These are phyloP conservation scores for Ceratina australensis DNA, from an alignment of 1,140 invertebrate genomes.

Conservation along the genomic window DNA sequence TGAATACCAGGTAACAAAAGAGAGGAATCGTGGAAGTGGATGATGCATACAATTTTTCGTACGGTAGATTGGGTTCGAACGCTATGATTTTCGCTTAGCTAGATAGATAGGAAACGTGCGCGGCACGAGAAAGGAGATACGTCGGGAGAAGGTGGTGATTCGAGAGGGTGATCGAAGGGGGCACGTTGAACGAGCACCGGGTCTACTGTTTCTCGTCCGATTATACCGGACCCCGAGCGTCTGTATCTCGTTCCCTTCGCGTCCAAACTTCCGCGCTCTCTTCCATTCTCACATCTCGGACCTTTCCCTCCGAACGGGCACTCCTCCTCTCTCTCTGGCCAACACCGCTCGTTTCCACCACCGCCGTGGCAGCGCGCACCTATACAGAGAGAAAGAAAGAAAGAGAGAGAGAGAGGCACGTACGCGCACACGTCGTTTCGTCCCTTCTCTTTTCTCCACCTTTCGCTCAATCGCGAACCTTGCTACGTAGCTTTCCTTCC, in stretches of 20 bases:
- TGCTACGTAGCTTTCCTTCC: constrained; percentile 71
- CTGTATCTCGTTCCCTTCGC: constrained; percentile 25
- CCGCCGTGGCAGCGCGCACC: neutral
- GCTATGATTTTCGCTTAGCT: too few relatives aligned
- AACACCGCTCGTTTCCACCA: neutral
- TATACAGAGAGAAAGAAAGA: neutral
- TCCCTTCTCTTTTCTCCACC: constrained; percentile 27
- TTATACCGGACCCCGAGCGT: too few relatives aligned
- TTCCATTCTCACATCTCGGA: constrained; percentile 5
- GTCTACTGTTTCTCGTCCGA: neutral
- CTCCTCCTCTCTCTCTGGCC: neutral
- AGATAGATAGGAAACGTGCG: neutral
- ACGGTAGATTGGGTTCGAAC: too few relatives aligned
- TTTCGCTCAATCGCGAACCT: constrained; percentile 43
- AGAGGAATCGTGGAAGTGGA: too few relatives aligned
- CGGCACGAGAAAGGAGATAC: neutral
- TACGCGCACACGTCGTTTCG: neutral
- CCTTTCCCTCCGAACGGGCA: too few relatives aligned
- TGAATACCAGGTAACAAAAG: too few relatives aligned
- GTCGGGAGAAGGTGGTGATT: neutral
- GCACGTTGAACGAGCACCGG: neutral
- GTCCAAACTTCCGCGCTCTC: constrained; percentile 29
- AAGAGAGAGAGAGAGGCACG: too few relatives aligned
- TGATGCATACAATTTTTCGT: too few relatives aligned
- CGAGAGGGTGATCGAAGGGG: neutral